Base-by-base conservation (phyloP, 2,797 vertebrate genomes). In the Hyperoplus immaculatus region DNA sequence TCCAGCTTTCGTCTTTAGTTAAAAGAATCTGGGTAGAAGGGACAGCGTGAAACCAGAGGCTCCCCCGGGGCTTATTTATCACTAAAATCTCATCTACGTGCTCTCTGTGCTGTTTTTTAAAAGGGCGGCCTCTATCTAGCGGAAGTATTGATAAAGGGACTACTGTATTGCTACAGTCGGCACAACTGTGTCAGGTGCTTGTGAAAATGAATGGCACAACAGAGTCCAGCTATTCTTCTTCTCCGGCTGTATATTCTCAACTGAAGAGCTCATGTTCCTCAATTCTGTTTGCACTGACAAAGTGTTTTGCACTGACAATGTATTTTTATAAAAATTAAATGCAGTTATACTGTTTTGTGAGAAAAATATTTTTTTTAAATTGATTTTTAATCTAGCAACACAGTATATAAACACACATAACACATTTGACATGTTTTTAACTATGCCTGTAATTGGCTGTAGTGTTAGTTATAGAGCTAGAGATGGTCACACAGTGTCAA, bases 1-100 rank as follows among this genome's bases (percentile, higher is more conserved):
- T 90, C 88, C 87, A 82, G 83, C 76, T 74, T 88, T 87, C 38
- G 66, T 86, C 89, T 91, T 91, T 91, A 92, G 92, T 93, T 92
- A 94, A 92, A 86, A 73, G 79, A 77, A 75, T 29, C 29, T 29
- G 82, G 83, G 47, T 73, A 62, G 83, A 82, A 51, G 3, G 0
- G 56, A 71, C 47, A 15, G 71, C 56, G 72, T 85, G 89, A 90
- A 92, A 91, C 83, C 66, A 77, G 91, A 91, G 56, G 82, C 85
- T 81, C 87, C 75, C 90, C 62, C 8, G 87, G 86, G 91, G 56
- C 84, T 87, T 78, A 77, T 91, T 89, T 90, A 88, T 92, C 88
- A 49, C 85, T 83, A 78, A 87, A 92, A 91, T 92, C 87, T 93
- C 90, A 88, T 91, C 87, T 86, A 83, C 29, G 73, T 86, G 77